Evolutionary conservation across 2,113 vertebrate species (phyloP), one percentile per base, ranked within the genome.

Genomic region (Peucedramus taeniatus): DNA sequence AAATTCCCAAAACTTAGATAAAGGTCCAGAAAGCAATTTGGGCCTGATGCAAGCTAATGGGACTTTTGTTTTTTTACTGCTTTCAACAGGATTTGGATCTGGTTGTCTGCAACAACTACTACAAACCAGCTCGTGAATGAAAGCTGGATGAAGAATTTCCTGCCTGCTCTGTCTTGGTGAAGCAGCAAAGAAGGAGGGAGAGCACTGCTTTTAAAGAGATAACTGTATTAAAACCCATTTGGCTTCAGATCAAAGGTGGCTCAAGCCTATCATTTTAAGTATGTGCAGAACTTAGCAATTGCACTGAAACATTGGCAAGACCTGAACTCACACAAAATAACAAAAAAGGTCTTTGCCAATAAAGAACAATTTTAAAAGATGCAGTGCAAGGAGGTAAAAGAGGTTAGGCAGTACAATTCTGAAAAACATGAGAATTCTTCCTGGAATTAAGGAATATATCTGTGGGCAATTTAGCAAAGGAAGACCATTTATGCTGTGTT

Each of bases 181-280:
- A 89, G 74, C 80, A 90, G 89, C 35, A 49, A 15, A 74, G 54
- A 26, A 93, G 76, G 77, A 75, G 65, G 13, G 15, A 39, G 66
- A 82, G 35, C 28, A 18, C 35, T 96, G 70, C 93, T 96, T 95
- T 96, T 97, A 93, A 59, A 93, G 42, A 70, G 69, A 89, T 93
- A 75, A 82, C 83, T 95, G 31, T 60, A 90, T 74, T 90, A 88
- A 57, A 91, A 79, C 59, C 50, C 50, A 84, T 92, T 95, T 97
- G 98, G 97, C 97, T 91, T 89, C 79, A 91, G 94, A 94, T 94
- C 94, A 98, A 97, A 97, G 95, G 75, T 42, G 1, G 42, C 81
- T 68, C 31, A 50, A 71, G 49, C 40, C 57, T 86, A 93, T 69
- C 13, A 1, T 82, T 89, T 74, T 42, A 94, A 87, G 90, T 72